A percentile compares a stretch with the other conserved stretches of the same genome.
Evolutionary conservation across 2,113 vertebrate species (phyloP).

Genomic region (Saimiri boliviensis): DNA sequence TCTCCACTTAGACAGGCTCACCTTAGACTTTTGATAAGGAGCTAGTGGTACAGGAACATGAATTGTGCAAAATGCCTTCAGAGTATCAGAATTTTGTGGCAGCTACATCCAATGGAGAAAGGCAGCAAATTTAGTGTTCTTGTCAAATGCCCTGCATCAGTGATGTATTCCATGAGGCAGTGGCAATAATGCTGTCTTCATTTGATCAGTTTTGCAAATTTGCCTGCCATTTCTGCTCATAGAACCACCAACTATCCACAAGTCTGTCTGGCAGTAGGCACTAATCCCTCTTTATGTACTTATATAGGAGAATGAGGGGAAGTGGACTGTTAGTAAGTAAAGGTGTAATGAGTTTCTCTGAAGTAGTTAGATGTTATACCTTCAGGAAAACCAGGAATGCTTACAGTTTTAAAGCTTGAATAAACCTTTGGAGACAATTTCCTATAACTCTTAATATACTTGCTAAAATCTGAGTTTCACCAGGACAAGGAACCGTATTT

Average conservation of each 20-base stretch:
- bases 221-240: background rate
- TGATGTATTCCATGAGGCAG: background rate
- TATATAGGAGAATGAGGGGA: background rate
- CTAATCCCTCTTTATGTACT: background rate
- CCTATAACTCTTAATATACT: background rate
- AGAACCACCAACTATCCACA: background rate
- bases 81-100: background rate
- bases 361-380: background rate
- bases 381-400: background rate
- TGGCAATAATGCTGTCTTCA: background rate
- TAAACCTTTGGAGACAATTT: background rate
- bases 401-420: background rate
- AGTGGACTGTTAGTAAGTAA: background rate
- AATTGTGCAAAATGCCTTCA: background rate
- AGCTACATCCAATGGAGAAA: background rate
- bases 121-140: fast-evolving
- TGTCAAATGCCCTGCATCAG: background rate
- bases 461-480: background rate
- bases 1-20: fast-evolving
- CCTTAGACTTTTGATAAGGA: background rate
- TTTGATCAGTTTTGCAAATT: background rate
- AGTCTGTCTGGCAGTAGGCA: background rate
- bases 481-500: background rate
- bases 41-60: too few species aligned
- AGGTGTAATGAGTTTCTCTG: background rate